A percentile compares a stretch with the other conserved stretches of the same genome.
phyloP scores from a whole-genome alignment of 2,888 invertebrate genomes.

The Euclidia mi region DNA sequence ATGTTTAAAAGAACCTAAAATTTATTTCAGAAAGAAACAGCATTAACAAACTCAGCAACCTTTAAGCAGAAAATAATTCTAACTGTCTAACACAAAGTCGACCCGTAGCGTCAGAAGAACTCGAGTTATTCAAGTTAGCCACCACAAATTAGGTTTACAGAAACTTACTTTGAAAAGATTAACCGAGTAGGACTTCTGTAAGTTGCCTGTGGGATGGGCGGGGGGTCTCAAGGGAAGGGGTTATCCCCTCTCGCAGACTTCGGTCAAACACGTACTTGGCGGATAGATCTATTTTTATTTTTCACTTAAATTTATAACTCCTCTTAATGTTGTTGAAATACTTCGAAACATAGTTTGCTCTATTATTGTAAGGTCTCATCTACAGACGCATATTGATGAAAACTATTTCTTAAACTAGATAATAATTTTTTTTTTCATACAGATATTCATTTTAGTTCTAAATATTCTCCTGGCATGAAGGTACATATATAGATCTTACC shows the following conservation, averaged over 20 bases:
- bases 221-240: background rate
- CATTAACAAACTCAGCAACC: too few species aligned
- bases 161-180: conserved; percentile 4
- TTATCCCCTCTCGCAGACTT: background rate
- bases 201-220: background rate
- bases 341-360: conserved; percentile 7
- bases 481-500: too few species aligned
- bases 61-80: too few species aligned
- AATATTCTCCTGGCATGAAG: too few species aligned
- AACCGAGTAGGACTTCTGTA: conserved; percentile 5
- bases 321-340: conserved; percentile 10
- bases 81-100: too few species aligned
- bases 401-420: too few species aligned
- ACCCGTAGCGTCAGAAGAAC: background rate
- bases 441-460: too few species aligned
- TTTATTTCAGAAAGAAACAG: too few species aligned
- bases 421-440: too few species aligned
- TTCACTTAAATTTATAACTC: conserved; percentile 6
- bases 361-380: background rate
- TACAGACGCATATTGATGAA: too few species aligned
- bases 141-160: conserved; percentile 1
- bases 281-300: conserved; percentile 18
- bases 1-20: too few species aligned
- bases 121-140: background rate
- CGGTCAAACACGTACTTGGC: conserved; percentile 12